Conservation (phyloP, 2,888 invertebrate genomes). For the Platypus cylindrus region DNA sequence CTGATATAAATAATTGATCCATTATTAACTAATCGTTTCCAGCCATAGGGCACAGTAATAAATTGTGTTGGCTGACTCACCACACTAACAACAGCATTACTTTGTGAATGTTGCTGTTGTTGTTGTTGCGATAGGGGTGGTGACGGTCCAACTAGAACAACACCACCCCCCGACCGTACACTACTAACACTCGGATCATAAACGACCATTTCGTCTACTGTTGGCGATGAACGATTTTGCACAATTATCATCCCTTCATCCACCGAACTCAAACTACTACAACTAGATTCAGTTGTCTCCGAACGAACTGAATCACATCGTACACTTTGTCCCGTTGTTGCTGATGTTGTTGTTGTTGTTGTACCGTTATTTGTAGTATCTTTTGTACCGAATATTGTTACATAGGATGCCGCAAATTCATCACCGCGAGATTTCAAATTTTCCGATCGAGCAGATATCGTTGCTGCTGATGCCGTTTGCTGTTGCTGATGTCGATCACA, state of each 20-base stretch:
- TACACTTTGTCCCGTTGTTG: too few relatives aligned
- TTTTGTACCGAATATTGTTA: constrained; percentile 32
- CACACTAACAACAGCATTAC: constrained; percentile 8
- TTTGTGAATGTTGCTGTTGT: constrained; percentile 10
- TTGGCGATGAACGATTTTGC: constrained; percentile 22
- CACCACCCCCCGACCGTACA: constrained; percentile 31
- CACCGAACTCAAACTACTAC: constrained; percentile 40
- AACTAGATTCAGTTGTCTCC: constrained; percentile 47
- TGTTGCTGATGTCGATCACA: constrained; percentile 24
- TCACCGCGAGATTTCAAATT: constrained; percentile 20
- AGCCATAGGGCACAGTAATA: constrained; percentile 56
- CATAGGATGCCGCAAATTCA: constrained; percentile 27
- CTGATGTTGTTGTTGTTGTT: too few relatives aligned
- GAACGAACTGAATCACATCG: constrained; percentile 46
- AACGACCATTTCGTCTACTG: constrained; percentile 34
- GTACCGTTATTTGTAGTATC: too few relatives aligned
- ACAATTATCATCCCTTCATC: constrained; percentile 28
- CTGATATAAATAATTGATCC: constrained; percentile 66
- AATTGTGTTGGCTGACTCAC: constrained; percentile 18
- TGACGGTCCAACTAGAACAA: constrained; percentile 29
- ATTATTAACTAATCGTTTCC: constrained; percentile 61
- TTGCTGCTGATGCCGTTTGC: too few relatives aligned
- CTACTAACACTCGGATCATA: constrained; percentile 37
- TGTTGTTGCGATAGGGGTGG: too few relatives aligned
- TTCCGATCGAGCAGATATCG: constrained; percentile 24